Evolutionary conservation across 2,888 invertebrate genomes (phyloP), one percentile per base, ranked within the genome.

Genomic region (Drymonia ruficornis): DNA sequence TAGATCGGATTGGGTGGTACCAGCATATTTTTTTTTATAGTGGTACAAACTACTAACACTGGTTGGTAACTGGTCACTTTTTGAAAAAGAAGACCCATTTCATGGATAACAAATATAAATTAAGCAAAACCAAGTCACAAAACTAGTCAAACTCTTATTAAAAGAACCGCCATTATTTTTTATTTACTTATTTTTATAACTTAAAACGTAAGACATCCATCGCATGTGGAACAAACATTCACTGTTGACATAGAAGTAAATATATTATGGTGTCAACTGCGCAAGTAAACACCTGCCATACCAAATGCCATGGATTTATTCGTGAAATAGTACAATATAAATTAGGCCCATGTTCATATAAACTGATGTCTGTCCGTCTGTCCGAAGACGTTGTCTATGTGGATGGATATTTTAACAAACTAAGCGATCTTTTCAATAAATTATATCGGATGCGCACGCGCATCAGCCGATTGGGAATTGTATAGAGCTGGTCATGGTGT

Each of bases 351-450:
- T 65, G 70, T 67, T 72, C 66, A 64, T 75, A 70, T 74, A 74
- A 75, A 56, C 49, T 55, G 63, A 71, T 63, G 72, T 55, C 59
- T 67, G 74, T 75, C 80, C 65, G 76, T 74, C 77, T 61, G 59
- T 70, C 68, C 55, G 54, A 65, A 63, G 74, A 74, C 76, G 70
- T 72, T 75, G 78, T 79, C 81, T 78, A 76, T 78, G 79, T 63
- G 59, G 55, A 80, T 72, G 62, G 69, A 82, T 79, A 81, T 80
- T 83, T 83, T 80, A 84, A 83, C 85, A 80, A 83, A 84, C 83
- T 80, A 71, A 76, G 68, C 76, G 78, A 76, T 79, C 78, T 77
- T 79, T 77, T 73, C 67, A 76, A 77, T 81, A 80, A 77, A 80
- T 80, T 78, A 77, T 81, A 80, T 78, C 67, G 72, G 65, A 76